Percentiles rank a stretch among this genome's conserved stretches.
These are phyloP conservation scores for Drosophila mojavensis DNA, from an alignment of 1,140 invertebrate genomes.

Conservation along the genomic window DNA sequence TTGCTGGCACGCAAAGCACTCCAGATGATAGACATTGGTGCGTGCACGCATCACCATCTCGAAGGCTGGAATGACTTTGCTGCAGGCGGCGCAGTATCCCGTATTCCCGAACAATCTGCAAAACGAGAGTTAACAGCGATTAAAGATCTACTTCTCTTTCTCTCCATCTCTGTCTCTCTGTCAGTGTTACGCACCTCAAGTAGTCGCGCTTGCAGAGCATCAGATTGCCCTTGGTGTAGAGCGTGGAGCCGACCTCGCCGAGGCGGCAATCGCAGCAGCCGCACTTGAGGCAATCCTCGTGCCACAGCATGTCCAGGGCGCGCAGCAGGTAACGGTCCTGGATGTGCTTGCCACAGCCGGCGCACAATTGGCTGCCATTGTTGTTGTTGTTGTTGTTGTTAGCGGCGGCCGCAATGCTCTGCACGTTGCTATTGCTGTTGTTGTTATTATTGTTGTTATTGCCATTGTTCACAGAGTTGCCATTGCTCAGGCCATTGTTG, in stretches of 20 bases:
- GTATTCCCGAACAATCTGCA: constrained; percentile 92
- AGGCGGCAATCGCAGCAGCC: constrained; percentile 98
- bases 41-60: constrained; percentile 99
- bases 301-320: constrained; percentile 97
- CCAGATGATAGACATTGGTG: constrained; percentile 98
- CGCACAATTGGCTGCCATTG: constrained; percentile 90
- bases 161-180: neutral
- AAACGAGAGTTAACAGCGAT: constrained; percentile 18
- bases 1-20: constrained; percentile 99
- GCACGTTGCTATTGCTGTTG: constrained; percentile 67
- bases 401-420: constrained; percentile 68
- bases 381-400: constrained; percentile 83
- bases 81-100: constrained; percentile 97
- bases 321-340: constrained; percentile 93
- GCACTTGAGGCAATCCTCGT: constrained; percentile 99
- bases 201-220: constrained; percentile 99
- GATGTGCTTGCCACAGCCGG: constrained; percentile 93
- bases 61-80: constrained; percentile 98
- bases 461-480: constrained; percentile 30
- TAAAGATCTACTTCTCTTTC: neutral
- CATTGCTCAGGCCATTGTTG: constrained; percentile 61
- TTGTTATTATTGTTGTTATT: constrained; percentile 30
- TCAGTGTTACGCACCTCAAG: constrained; percentile 89
- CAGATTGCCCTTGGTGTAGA: constrained; percentile 98
- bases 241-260: constrained; percentile 98